Evolutionary conservation across 1,140 invertebrate genomes (phyloP).

Genomic region (Drosophila biarmipes): DNA sequence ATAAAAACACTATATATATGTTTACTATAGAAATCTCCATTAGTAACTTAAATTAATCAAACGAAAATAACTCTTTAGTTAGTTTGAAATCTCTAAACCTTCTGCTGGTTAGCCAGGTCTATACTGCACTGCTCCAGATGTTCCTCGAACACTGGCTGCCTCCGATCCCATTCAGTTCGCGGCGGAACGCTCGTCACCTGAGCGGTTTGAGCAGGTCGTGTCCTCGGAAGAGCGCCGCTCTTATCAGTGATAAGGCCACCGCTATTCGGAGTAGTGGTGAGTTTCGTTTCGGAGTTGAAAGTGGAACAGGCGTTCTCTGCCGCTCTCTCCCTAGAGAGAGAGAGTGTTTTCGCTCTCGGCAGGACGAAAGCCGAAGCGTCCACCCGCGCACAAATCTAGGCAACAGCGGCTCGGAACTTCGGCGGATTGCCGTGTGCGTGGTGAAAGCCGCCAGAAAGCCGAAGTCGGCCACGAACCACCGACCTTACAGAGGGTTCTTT

Average conservation of each 20-base stretch:
- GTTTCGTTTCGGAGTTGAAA: slow-evolving; percentile 74
- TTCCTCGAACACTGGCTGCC: background rate
- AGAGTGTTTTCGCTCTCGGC: slow-evolving; percentile 25
- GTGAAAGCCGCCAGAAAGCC: slow-evolving; percentile 30
- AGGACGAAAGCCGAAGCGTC: slow-evolving; percentile 35
- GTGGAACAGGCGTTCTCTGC: slow-evolving; percentile 4
- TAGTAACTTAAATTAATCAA: too few species aligned
- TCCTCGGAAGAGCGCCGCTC: slow-evolving; percentile 32
- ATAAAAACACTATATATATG: too few species aligned
- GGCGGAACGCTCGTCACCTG: slow-evolving; percentile 6
- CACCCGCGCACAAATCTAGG: slow-evolving; percentile 62
- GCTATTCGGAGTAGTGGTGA: slow-evolving; percentile 58
- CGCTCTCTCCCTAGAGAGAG: background rate
- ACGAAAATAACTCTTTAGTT: too few species aligned
- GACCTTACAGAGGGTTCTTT: background rate
- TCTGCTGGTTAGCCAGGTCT: background rate
- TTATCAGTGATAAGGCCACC: slow-evolving; percentile 70
- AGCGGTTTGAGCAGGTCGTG: slow-evolving; percentile 49
- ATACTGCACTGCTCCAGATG: slow-evolving; percentile 6
- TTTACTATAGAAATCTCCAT: too few species aligned
- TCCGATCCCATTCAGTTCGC: slow-evolving; percentile 1
- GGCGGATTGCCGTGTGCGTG: slow-evolving; percentile 21
- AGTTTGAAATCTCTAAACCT: background rate
- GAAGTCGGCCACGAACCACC: slow-evolving; percentile 36
- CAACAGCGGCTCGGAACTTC: slow-evolving; percentile 41